These are phyloP conservation scores for Acholoe squamosa DNA, from an alignment of 2,888 invertebrate genomes.

Conservation along the genomic window DNA sequence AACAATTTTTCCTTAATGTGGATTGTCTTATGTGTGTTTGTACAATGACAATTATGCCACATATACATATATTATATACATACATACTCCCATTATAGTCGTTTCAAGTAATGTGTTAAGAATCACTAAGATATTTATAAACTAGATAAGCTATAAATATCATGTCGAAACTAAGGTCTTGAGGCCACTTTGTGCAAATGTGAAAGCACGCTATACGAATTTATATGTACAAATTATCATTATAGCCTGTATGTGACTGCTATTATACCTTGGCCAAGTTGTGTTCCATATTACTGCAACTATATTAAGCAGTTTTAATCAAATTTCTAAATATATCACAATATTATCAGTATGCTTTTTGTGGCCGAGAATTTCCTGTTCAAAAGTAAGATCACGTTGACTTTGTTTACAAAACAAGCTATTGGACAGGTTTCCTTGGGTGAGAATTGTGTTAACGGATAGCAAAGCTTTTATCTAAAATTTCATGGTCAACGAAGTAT, in stretches of 20 bases:
- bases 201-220: slow-evolving; percentile 18
- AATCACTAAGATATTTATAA: slow-evolving; percentile 21
- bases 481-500: slow-evolving; percentile 37
- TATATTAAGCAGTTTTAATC: background rate
- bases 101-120: slow-evolving; percentile 51
- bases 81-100: slow-evolving; percentile 26
- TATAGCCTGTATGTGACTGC: background rate
- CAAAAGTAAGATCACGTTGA: background rate
- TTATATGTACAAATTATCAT: background rate
- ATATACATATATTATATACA: slow-evolving; percentile 32
- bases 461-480: background rate
- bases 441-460: background rate
- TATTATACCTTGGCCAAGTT: background rate
- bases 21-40: slow-evolving; percentile 55
- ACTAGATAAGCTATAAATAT: slow-evolving; percentile 32
- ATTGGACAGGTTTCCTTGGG: background rate
- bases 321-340: background rate
- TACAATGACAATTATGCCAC: slow-evolving; percentile 52
- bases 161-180: slow-evolving; percentile 54
- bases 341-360: background rate
- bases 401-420: background rate
- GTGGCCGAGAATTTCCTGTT: background rate
- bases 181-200: slow-evolving; percentile 35
- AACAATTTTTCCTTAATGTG: slow-evolving; percentile 59
- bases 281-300: background rate